Evolutionary conservation across 2,113 vertebrate genomes (phyloP), one percentile per base, ranked within the genome.

Genomic region (Anhinga rufa): DNA sequence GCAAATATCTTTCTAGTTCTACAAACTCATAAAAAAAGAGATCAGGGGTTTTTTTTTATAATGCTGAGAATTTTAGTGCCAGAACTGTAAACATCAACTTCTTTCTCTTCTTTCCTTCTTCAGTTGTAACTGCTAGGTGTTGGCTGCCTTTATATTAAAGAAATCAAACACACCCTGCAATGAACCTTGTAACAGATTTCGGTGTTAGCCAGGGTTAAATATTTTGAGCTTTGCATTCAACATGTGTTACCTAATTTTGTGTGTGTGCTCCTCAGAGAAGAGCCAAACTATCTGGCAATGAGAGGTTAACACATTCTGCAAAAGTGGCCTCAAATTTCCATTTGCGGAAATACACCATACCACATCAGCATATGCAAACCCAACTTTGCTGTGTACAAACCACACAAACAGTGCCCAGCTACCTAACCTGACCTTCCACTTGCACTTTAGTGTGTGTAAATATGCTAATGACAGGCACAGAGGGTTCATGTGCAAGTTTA

Each of bases 281-380:
- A 64, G 55, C 22, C 1, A 8, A 74, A 77, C 2, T 3, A 40
- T 40, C 65, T 44, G 78, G 49, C 0, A 1, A 69, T 19, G 58
- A 0, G 3, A 92, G 72, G 69, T 91, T 83, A 88, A 77, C 46
- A 49, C 42, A 44, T 58, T 74, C 81, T 65, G 71, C 9, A 9
- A 44, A 74, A 83, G 38, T 1, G 8, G 46, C 64, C 64, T 78
- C 80, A 44, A 77, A 79, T 32, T 93, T 61, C 52, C 42, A 21
- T 28, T 34, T 26, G 72, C 0, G 1, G 68, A 84, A 77, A 78
- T 2, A 24, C 0, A 0, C 64, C 22, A 17, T 10, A 74, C 55
- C 55, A 65, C n/a, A 93, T 9, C 51, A 36, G 49, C 0, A 0
- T 18, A 22, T 0, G 10, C 62, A 62, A 87, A 66, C 38, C 60